Evolutionary conservation across 1,140 invertebrate genomes (phyloP).

Genomic region (Megathymus violae): DNA sequence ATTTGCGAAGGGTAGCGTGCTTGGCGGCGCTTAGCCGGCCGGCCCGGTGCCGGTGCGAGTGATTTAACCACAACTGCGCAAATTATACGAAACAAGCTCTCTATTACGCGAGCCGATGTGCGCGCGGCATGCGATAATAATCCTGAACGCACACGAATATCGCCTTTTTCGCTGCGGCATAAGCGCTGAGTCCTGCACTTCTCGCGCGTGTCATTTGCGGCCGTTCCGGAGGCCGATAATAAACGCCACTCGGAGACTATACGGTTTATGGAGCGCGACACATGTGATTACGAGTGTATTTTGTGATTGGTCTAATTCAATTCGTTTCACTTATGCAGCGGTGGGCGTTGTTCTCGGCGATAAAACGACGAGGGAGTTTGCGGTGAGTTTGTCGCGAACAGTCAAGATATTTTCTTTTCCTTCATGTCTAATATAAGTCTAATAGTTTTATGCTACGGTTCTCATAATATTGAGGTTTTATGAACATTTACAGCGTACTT

Average conservation of each 20-base stretch:
- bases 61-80: conserved; percentile 9
- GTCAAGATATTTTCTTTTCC: conserved; percentile 24
- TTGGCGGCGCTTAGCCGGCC: conserved; percentile 13
- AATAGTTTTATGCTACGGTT: conserved; percentile 9
- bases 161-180: background rate
- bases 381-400: conserved; percentile 12
- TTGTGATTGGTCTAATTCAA: conserved; percentile 31
- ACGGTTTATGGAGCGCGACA: conserved; percentile 27
- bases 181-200: background rate
- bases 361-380: conserved; percentile 20
- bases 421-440: conserved; percentile 22
- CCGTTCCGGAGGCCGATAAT: conserved; percentile 9
- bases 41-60: background rate
- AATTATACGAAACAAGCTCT: conserved; percentile 29
- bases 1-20: conserved; percentile 18
- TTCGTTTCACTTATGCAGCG: conserved; percentile 27
- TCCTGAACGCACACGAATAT: background rate
- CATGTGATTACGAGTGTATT: conserved; percentile 26
- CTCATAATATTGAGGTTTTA: conserved; percentile 10
- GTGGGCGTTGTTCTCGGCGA: conserved; percentile 8
- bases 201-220: conserved; percentile 9
- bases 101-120: conserved; percentile 24
- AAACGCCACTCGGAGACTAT: conserved; percentile 11
- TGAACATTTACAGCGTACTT: conserved; percentile 11
- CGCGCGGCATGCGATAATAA: conserved; percentile 20